A percentile compares a stretch with the other conserved stretches of the same genome.
These are phyloP conservation scores for Anneissia japonica DNA, from an alignment of 35 echinoderm and acorn worm species.

Conservation along the genomic window DNA sequence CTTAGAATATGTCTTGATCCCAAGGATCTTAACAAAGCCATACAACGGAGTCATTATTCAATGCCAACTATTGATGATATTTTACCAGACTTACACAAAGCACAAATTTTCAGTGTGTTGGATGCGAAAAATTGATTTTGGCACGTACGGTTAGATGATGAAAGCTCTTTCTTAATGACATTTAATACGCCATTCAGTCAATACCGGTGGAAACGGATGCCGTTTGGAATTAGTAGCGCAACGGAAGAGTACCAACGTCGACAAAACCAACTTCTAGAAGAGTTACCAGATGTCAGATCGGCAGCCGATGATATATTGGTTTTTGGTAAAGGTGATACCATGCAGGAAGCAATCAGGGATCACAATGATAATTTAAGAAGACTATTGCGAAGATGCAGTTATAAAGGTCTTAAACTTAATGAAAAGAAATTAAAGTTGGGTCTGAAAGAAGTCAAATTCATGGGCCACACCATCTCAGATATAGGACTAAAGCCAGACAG, in stretches of 20 bases:
- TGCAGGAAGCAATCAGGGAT: conserved; percentile 19
- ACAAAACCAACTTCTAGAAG: conserved; percentile 35
- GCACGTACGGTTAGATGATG: conserved; percentile 14
- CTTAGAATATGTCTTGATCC: conserved; percentile 21
- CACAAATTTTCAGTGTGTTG: conserved; percentile 31
- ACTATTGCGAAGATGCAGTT: conserved; percentile 7
- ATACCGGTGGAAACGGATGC: conserved; percentile 12
- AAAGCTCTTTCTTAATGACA: conserved; percentile 13
- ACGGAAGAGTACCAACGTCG: conserved; percentile 16
- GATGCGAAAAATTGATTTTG: conserved; percentile 34
- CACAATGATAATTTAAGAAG: conserved; percentile 40
- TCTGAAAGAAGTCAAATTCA: conserved; percentile 25
- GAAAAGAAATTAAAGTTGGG: conserved; percentile 20
- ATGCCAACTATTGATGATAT: conserved; percentile 25
- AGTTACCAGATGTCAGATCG: neutral
- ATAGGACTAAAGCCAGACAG: conserved; percentile 13
- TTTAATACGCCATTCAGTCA: conserved; percentile 33
- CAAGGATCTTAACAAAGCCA: conserved; percentile 19
- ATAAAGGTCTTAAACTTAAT: conserved; percentile 9
- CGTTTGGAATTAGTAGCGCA: conserved; percentile 19
- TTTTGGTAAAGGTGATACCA: conserved; percentile 38
- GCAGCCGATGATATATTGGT: conserved; percentile 57
- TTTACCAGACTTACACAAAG: conserved; percentile 14
- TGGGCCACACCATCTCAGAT: conserved; percentile 20
- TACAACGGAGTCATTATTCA: conserved; percentile 15